Evolutionary conservation across 2,797 vertebrate genomes (phyloP).

Genomic region (Enteromius anoplus): DNA sequence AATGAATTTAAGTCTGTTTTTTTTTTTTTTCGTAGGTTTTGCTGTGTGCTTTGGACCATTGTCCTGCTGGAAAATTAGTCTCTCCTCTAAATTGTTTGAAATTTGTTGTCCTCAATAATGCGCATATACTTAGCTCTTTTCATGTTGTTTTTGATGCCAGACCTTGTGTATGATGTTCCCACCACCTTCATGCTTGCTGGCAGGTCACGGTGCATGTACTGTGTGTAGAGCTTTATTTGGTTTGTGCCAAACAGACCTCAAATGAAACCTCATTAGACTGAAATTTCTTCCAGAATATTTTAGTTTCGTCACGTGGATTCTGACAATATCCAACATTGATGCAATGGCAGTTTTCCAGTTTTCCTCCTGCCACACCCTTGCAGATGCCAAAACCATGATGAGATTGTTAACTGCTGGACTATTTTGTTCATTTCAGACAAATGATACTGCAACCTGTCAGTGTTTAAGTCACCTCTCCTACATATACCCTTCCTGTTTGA

Average conservation of each 20-base stretch:
- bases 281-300: neutral
- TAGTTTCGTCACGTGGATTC: neutral
- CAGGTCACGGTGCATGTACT: neutral
- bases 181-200: neutral
- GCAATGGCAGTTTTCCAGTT: neutral
- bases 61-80: slow-evolving; percentile 7
- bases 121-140: neutral
- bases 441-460: slow-evolving; percentile 6
- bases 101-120: neutral
- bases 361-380: neutral
- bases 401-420: neutral
- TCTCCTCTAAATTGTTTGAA: neutral
- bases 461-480: neutral
- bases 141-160: neutral
- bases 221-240: neutral
- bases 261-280: neutral
- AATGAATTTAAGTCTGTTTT: neutral
- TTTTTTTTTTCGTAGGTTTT: neutral
- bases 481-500: slow-evolving; percentile 11
- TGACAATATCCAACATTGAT: neutral
- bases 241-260: neutral
- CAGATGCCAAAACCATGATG: neutral
- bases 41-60: slow-evolving; percentile 14
- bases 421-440: neutral
- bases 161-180: slow-evolving; percentile 4